These are phyloP conservation scores for Apteryx owenii DNA, from an alignment of 2,113 vertebrate genomes.

Conservation along the genomic window DNA sequence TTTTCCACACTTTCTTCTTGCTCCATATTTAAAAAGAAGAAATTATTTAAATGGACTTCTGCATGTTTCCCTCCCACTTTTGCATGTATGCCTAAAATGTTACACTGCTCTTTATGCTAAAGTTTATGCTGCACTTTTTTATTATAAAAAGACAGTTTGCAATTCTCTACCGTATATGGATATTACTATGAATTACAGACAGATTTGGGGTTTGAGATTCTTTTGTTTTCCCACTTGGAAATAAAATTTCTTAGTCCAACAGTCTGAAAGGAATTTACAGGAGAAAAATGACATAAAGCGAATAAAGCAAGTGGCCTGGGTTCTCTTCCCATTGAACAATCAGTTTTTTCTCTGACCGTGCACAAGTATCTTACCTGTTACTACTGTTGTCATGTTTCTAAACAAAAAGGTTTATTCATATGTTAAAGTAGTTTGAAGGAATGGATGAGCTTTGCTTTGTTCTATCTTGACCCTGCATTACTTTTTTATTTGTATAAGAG, in stretches of 20 bases:
- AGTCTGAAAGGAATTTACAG: background rate
- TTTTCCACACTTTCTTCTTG: background rate
- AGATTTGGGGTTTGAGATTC: background rate
- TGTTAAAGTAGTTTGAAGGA: background rate
- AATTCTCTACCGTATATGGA: background rate
- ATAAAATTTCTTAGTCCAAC: background rate
- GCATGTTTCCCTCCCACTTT: background rate
- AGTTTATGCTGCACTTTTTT: background rate
- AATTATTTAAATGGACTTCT: background rate
- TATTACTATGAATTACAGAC: background rate
- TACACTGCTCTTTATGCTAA: background rate
- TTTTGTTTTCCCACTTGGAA: background rate
- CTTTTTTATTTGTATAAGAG: background rate
- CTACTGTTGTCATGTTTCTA: background rate
- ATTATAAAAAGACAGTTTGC: background rate
- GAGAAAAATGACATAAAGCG: background rate
- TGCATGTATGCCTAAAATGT: background rate
- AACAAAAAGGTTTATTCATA: background rate
- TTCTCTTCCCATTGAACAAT: background rate
- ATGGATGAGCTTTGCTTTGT: background rate
- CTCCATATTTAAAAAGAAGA: background rate
- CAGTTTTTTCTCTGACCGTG: background rate
- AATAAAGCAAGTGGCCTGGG: background rate
- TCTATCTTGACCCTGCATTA: background rate
- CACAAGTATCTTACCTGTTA: background rate